A percentile compares a stretch with the other conserved stretches of the same genome.
Conservation (phyloP, 2,888 invertebrate species). For the Drosophila cracens region DNA sequence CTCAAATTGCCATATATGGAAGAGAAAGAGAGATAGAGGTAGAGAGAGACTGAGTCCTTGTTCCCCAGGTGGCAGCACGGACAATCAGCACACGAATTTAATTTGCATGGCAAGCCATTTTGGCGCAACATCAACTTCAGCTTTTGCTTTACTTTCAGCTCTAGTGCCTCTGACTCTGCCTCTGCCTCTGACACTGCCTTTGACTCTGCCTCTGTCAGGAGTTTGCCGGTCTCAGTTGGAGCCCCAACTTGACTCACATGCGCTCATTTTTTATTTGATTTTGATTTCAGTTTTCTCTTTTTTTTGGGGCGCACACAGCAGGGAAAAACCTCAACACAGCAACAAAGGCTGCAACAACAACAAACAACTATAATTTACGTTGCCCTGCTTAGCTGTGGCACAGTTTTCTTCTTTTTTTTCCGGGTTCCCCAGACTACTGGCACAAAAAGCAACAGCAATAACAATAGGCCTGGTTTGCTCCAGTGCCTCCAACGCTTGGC, state of each 20-base stretch:
- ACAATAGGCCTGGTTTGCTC: slow-evolving; percentile 45
- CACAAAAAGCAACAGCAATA: slow-evolving; percentile 38
- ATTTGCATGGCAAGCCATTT: slow-evolving; percentile 65
- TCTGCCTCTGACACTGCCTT: not conserved
- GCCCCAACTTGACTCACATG: slow-evolving; percentile 65
- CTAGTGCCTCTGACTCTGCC: not conserved
- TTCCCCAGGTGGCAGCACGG: not conserved
- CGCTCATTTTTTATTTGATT: slow-evolving; percentile 71
- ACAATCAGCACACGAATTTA: slow-evolving; percentile 79
- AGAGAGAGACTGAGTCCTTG: not conserved
- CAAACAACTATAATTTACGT: slow-evolving; percentile 56
- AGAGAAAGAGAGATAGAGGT: not conserved
- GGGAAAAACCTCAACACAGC: slow-evolving; percentile 42
- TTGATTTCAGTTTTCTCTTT: slow-evolving; percentile 47
- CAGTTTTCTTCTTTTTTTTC: slow-evolving; percentile 49
- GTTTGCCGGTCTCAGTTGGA: slow-evolving; percentile 12
- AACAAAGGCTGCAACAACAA: slow-evolving; percentile 9
- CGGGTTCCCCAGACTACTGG: slow-evolving; percentile 24
- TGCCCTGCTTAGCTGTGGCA: slow-evolving; percentile 69
- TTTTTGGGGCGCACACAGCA: slow-evolving; percentile 63
- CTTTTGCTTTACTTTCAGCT: slow-evolving; percentile 8
- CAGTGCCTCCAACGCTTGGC: slow-evolving; percentile 58
- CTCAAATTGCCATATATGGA: slow-evolving; percentile 68
- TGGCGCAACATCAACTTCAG: slow-evolving; percentile 23
- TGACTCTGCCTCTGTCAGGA: slow-evolving; percentile 1